Evolutionary conservation across 1,140 invertebrate genomes (phyloP).

Genomic region (Solen grandis): DNA sequence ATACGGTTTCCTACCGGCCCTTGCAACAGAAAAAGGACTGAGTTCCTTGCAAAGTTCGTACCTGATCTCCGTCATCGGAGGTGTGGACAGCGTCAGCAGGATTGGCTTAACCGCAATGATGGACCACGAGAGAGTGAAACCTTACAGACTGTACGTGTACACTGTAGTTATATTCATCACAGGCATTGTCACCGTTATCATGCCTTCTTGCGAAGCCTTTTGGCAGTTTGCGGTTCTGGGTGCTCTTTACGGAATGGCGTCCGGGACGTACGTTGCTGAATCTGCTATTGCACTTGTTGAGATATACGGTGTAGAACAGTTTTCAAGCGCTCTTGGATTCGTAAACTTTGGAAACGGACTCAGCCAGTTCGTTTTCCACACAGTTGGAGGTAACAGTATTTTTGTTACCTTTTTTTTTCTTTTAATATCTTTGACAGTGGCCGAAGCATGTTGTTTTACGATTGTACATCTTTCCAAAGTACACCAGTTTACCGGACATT

Average conservation of each 20-base stretch:
- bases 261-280: conserved; percentile 87
- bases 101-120: conserved; percentile 63
- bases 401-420: too few relatives aligned
- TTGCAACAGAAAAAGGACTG: conserved; percentile 64
- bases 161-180: conserved; percentile 67
- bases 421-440: too few relatives aligned
- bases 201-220: conserved; percentile 60
- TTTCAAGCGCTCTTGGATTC: conserved; percentile 96
- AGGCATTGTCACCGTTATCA: conserved; percentile 57
- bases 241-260: conserved; percentile 67
- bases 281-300: conserved; percentile 95
- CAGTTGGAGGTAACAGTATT: conserved; percentile 91
- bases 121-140: conserved; percentile 63
- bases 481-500: too few relatives aligned
- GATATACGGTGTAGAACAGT: conserved; percentile 93
- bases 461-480: too few relatives aligned
- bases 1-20: conserved; percentile 72
- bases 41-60: conserved; percentile 60
- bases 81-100: conserved; percentile 65
- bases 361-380: conserved; percentile 91
- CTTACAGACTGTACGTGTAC: conserved; percentile 64
- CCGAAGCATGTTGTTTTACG: too few relatives aligned
- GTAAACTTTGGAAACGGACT: conserved; percentile 95
- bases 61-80: conserved; percentile 66
- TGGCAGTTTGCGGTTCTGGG: conserved; percentile 56